These are phyloP conservation scores for Micromys minutus DNA, from an alignment of 2,113 vertebrate species.

Conservation along the genomic window DNA sequence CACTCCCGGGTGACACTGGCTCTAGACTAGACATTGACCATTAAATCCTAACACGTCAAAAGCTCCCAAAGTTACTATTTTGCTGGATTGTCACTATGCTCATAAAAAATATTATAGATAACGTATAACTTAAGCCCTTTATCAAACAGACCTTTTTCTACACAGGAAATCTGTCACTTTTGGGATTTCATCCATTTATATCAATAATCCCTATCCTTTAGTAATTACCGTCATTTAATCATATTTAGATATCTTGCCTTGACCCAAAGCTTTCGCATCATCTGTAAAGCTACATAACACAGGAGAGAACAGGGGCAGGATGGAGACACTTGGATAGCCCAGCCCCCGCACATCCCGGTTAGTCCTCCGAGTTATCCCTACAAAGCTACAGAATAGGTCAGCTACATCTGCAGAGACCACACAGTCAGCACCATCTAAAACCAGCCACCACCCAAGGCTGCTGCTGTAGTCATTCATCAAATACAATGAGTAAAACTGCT, in stretches of 20 bases:
- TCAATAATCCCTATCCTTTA: neutral
- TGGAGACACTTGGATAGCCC: neutral
- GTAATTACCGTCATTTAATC: constrained; percentile 22
- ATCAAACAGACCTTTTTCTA: neutral
- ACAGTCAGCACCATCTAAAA: neutral
- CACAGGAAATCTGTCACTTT: constrained; percentile 8
- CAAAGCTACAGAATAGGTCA: neutral
- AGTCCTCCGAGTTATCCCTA: neutral
- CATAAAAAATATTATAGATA: neutral
- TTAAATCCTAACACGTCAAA: constrained; percentile 20
- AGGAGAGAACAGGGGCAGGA: neutral
- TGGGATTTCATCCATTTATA: neutral
- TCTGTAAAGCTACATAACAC: neutral
- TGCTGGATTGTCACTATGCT: neutral
- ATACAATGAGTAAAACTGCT: neutral
- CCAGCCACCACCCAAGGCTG: neutral
- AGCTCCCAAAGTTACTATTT: constrained; percentile 14
- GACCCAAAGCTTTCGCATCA: constrained; percentile 17
- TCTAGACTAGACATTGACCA: neutral
- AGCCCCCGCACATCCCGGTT: neutral
- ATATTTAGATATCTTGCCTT: constrained; percentile 34
- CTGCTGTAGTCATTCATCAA: neutral
- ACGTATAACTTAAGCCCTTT: neutral
- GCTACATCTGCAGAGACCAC: too few species aligned
- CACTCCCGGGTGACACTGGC: neutral